phyloP scores from a whole-genome alignment of 2,797 vertebrate species.

The Poeciliopsis turneri region DNA sequence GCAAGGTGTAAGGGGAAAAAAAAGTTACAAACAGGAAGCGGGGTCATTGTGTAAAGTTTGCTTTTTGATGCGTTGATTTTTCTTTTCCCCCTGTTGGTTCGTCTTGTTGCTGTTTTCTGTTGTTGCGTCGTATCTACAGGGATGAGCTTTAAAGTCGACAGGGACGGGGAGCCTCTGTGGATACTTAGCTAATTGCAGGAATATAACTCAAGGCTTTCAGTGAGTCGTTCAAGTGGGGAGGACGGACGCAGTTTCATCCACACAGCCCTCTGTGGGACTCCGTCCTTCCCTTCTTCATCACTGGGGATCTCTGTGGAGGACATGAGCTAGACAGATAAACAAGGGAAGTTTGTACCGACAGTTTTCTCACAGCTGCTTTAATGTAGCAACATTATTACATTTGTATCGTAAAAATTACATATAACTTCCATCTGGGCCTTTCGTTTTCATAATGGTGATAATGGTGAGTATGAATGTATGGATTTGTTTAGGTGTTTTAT shows the following conservation, averaged over 20 bases:
- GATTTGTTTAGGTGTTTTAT: neutral
- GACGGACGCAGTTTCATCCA: slow-evolving; percentile 45
- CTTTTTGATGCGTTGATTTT: slow-evolving; percentile 63
- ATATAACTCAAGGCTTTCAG: slow-evolving; percentile 70
- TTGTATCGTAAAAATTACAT: neutral
- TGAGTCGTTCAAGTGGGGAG: slow-evolving; percentile 44
- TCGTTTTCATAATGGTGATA: neutral
- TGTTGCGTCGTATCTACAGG: slow-evolving; percentile 60
- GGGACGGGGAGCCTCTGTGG: slow-evolving; percentile 58
- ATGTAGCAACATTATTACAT: neutral
- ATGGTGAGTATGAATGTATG: neutral
- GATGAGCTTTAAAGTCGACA: slow-evolving; percentile 45
- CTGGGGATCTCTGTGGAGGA: slow-evolving; percentile 60
- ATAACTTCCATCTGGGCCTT: neutral
- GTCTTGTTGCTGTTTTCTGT: slow-evolving; percentile 61
- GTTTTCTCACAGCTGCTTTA: slow-evolving; percentile 35
- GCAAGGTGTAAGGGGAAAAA: slow-evolving; percentile 76
- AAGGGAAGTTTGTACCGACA: slow-evolving; percentile 61
- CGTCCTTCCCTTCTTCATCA: slow-evolving; percentile 76
- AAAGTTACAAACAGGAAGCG: slow-evolving; percentile 67
- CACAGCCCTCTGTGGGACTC: slow-evolving; percentile 64
- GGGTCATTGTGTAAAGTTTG: slow-evolving; percentile 78
- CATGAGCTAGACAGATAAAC: slow-evolving; percentile 44
- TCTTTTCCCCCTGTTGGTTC: slow-evolving; percentile 18
- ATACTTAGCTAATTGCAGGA: slow-evolving; percentile 73